These are phyloP conservation scores for Dufourea novaeangliae DNA, from an alignment of 1,140 invertebrate genomes.

Conservation along the genomic window DNA sequence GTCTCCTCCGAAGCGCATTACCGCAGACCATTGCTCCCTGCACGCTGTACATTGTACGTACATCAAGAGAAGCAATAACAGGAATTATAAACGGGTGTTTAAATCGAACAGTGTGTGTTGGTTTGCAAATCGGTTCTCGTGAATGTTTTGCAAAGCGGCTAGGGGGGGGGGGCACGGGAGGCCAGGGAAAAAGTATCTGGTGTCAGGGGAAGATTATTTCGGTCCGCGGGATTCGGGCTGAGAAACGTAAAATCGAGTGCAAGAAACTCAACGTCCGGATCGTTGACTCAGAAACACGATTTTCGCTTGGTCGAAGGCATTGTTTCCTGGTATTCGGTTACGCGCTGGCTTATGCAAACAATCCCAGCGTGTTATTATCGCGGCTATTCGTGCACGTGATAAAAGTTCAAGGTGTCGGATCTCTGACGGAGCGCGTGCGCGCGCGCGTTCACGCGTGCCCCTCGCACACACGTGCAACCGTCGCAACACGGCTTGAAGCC, in stretches of 20 bases:
- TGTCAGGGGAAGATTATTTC: constrained; percentile 33
- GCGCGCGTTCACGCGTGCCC: not conserved
- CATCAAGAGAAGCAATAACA: no score
- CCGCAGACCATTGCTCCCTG: no score
- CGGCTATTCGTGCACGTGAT: constrained; percentile 47
- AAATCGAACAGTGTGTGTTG: no score
- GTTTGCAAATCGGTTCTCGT: no score
- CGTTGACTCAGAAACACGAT: constrained; percentile 50
- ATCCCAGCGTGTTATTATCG: constrained; percentile 47
- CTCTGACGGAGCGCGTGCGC: not conserved
- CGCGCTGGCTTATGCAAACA: constrained; percentile 53
- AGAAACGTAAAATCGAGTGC: constrained; percentile 31
- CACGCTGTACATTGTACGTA: no score
- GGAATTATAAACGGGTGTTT: no score
- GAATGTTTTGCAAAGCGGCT: no score
- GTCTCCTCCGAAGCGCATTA: no score
- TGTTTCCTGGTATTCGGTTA: constrained; percentile 54
- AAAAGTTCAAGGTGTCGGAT: constrained; percentile 54
- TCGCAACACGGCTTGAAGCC: not conserved
- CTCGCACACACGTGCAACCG: not conserved
- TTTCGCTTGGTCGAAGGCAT: constrained; percentile 42
- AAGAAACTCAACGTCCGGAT: constrained; percentile 32
- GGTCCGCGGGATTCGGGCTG: not conserved
- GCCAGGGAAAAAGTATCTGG: constrained; percentile 29
- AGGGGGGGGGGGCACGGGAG: not conserved